phyloP scores from a whole-genome alignment of 2,113 vertebrate genomes.

The Burhinus oedicnemus region DNA sequence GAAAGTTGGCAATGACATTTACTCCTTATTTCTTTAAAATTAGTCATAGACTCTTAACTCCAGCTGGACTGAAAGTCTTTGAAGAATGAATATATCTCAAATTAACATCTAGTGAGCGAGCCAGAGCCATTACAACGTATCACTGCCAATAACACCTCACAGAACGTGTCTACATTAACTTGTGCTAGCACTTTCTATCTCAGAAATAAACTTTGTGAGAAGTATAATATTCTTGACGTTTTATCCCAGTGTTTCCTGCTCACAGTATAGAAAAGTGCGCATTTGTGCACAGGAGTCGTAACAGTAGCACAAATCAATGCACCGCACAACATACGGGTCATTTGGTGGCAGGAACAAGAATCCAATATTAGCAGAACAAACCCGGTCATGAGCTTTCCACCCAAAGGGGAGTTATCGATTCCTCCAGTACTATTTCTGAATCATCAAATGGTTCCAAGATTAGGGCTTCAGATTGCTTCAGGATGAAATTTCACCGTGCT shows the following conservation, averaged over 20 bases:
- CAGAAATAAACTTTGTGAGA: not conserved
- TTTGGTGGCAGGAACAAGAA: slow-evolving; percentile 1
- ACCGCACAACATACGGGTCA: not conserved
- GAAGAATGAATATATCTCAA: slow-evolving; percentile 11
- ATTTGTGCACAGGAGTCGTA: not conserved
- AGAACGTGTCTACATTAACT: not conserved
- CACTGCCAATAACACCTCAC: slow-evolving; percentile 32
- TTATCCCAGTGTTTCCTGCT: not conserved
- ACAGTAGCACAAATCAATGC: slow-evolving; percentile 39
- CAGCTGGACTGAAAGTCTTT: slow-evolving; percentile 40
- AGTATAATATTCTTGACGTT: not conserved
- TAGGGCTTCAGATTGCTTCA: not conserved
- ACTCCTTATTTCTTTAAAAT: slow-evolving; percentile 38
- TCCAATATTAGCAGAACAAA: not conserved
- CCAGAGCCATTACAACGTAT: not conserved
- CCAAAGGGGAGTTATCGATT: slow-evolving; percentile 30
- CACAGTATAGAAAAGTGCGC: not conserved
- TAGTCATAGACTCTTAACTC: slow-evolving; percentile 15
- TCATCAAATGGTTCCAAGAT: not conserved
- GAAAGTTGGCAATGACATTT: slow-evolving; percentile 45
- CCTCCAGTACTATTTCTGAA: slow-evolving; percentile 29
- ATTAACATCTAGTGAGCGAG: slow-evolving; percentile 10
- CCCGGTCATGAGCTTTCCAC: not conserved
- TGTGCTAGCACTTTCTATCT: not conserved
- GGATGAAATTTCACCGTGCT: slow-evolving; percentile 41